phyloP scores from a whole-genome alignment of 2,888 invertebrate species.

The Conops quadrifasciatus region DNA sequence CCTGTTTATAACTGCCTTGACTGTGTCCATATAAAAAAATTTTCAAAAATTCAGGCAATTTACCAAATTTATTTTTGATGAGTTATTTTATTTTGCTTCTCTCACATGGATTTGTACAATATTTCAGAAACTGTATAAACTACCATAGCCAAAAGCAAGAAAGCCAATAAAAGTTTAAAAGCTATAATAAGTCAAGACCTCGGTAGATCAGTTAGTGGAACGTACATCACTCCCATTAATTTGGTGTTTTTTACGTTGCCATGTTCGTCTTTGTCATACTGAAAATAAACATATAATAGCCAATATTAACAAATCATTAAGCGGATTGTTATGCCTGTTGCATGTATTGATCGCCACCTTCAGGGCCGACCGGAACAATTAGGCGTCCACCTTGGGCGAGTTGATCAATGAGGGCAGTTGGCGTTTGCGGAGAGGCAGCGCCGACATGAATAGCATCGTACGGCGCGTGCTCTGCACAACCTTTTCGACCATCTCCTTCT shows the following conservation, averaged over 20 bases:
- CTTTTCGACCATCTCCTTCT: constrained; percentile 91
- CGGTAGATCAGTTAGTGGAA: constrained; percentile 89
- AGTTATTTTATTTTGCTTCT: neutral
- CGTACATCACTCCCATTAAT: constrained; percentile 96
- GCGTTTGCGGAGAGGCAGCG: constrained; percentile 83
- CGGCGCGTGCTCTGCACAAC: constrained; percentile 78
- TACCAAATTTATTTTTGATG: neutral
- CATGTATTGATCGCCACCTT: constrained; percentile 85
- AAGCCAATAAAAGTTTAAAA: constrained; percentile 47
- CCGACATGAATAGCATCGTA: constrained; percentile 95
- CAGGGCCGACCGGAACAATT: constrained; percentile 89
- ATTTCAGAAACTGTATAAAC: neutral
- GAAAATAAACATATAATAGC: constrained; percentile 45
- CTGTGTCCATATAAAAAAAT: no score
- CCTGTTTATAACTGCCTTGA: no score
- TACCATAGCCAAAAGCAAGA: constrained; percentile 48
- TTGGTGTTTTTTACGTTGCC: constrained; percentile 79
- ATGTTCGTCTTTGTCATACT: constrained; percentile 87
- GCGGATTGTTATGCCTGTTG: constrained; percentile 68
- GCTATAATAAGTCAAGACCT: constrained; percentile 56
- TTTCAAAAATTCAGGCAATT: no score
- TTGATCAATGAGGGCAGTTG: constrained; percentile 72
- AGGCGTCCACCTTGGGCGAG: constrained; percentile 78
- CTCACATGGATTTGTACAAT: neutral
- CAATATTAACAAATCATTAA: neutral